Conservation (phyloP, 1,140 invertebrate genomes). For the Leptopilina boulardi region DNA sequence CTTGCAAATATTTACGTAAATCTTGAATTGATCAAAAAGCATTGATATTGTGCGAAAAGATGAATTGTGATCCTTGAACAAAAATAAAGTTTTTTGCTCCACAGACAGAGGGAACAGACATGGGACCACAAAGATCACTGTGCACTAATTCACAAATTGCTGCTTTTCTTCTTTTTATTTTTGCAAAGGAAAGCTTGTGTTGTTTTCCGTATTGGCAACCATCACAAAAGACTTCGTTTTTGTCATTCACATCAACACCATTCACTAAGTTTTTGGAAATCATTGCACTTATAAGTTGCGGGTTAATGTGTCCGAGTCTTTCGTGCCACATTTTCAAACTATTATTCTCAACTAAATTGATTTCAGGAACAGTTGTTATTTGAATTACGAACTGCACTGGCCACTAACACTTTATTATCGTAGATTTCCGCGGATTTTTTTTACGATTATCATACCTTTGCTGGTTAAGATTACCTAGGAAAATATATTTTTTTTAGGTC, state of each 20-base stretch:
- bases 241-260: constrained; percentile 37
- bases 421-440: constrained; percentile 42
- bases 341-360: constrained; percentile 19
- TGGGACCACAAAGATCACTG: constrained; percentile 37
- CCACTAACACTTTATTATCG: constrained; percentile 46
- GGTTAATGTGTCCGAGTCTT: constrained; percentile 48
- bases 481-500: constrained; percentile 54
- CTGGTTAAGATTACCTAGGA: constrained; percentile 51
- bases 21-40: too few relatives aligned
- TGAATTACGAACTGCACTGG: constrained; percentile 42
- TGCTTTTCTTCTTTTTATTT: constrained; percentile 17
- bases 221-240: constrained; percentile 37
- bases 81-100: too few relatives aligned
- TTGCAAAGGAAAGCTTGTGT: constrained; percentile 37
- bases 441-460: constrained; percentile 51
- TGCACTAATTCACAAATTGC: constrained; percentile 33
- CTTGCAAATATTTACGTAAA: constrained; percentile 26
- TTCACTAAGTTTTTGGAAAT: constrained; percentile 39
- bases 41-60: background rate
- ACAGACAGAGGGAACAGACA: too few relatives aligned
- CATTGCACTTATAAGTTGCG: constrained; percentile 39
- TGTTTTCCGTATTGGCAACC: constrained; percentile 38
- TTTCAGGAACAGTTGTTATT: constrained; percentile 40
- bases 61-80: too few relatives aligned
- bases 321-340: constrained; percentile 48